phyloP scores from a whole-genome alignment of 2,888 invertebrate species.

The Rugalucina vietnamica region DNA sequence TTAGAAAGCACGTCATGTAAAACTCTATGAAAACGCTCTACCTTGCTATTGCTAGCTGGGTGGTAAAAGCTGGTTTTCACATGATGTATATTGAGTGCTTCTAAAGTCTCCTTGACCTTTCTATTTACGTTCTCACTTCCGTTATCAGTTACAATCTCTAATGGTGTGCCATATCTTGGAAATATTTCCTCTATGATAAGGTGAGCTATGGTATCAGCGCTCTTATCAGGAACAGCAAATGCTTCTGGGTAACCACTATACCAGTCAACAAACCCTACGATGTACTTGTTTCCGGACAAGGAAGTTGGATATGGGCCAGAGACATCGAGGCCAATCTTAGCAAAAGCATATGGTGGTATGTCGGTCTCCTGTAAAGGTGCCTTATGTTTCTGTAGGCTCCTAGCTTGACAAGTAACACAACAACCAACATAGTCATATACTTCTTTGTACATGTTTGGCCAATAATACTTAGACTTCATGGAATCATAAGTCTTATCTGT shows the following conservation, averaged over 20 bases:
- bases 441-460: background rate
- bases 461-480: background rate
- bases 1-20: constrained; percentile 2
- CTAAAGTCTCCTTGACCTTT: constrained; percentile 18
- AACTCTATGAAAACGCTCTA: background rate
- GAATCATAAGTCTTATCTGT: background rate
- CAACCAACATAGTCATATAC: background rate
- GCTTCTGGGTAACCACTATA: constrained; percentile 3
- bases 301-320: constrained; percentile 17
- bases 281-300: background rate
- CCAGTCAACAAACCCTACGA: background rate
- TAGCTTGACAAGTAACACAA: constrained; percentile 1
- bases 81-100: constrained; percentile 35
- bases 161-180: constrained; percentile 13
- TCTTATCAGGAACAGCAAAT: background rate
- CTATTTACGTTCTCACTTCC: constrained; percentile 28
- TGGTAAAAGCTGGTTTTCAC: constrained; percentile 31
- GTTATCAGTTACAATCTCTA: constrained; percentile 34
- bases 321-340: constrained; percentile 13
- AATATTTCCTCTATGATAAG: background rate
- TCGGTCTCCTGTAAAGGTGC: background rate
- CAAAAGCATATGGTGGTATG: constrained; percentile 12
- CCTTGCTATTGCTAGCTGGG: constrained; percentile 30
- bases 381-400: background rate
- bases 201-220: background rate